Conservation (phyloP, 2,888 invertebrate species). For the Horisme vitalbata region DNA sequence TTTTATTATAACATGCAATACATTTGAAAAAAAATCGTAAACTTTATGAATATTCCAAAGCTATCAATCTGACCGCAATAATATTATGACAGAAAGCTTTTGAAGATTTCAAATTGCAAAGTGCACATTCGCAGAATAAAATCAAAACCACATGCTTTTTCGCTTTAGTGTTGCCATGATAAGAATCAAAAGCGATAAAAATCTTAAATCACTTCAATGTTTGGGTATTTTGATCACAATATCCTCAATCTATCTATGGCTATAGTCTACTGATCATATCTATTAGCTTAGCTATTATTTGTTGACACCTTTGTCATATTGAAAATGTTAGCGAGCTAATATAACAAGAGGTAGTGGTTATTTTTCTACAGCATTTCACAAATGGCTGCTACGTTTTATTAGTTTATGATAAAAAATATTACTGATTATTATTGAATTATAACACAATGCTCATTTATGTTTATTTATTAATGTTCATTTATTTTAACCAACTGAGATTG, state of each 20-base stretch:
- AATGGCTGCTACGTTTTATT: no score
- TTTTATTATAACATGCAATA: no score
- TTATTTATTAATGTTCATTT: no score
- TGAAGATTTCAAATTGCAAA: not conserved
- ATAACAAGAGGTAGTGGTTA: not conserved
- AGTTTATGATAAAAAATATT: no score
- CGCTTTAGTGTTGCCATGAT: slow-evolving; percentile 5
- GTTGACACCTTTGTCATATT: slow-evolving; percentile 39
- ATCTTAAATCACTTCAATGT: slow-evolving; percentile 44
- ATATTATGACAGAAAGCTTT: no score
- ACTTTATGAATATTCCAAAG: no score
- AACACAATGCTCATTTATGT: no score
- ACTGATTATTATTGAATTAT: no score
- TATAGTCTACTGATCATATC: slow-evolving; percentile 47
- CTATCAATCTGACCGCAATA: no score
- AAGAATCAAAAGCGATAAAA: slow-evolving; percentile 15
- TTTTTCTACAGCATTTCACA: not conserved
- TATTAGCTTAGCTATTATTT: slow-evolving; percentile 42
- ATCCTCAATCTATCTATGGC: slow-evolving; percentile 52
- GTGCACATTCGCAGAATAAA: no score
- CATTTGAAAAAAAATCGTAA: no score
- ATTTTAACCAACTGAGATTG: no score
- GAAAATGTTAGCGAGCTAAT: slow-evolving; percentile 41
- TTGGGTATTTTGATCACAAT: slow-evolving; percentile 64
- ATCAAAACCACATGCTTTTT: not conserved